A percentile compares a stretch with the other conserved stretches of the same genome.
These are phyloP conservation scores for Trichoplusia ni DNA, from an alignment of 1,140 invertebrate species.

Conservation along the genomic window DNA sequence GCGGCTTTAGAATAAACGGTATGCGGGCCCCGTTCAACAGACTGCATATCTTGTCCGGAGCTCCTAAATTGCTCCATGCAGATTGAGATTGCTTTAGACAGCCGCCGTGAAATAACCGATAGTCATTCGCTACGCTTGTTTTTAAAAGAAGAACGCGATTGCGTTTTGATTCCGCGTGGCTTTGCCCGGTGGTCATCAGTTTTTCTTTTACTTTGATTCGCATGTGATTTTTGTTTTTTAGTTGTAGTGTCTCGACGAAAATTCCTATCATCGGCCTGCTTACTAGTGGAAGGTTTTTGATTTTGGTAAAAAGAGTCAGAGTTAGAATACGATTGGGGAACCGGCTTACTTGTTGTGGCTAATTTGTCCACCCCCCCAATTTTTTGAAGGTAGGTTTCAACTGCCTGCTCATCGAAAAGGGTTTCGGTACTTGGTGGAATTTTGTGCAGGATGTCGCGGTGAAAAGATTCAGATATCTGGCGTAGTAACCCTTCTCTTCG, in stretches of 20 bases:
- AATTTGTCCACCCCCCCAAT: not conserved
- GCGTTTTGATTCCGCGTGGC: too few species aligned
- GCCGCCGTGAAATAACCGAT: conserved; percentile 28
- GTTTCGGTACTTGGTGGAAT: not conserved
- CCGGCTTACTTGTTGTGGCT: not conserved
- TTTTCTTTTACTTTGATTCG: not conserved
- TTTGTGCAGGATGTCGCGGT: not conserved
- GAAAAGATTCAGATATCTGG: not conserved
- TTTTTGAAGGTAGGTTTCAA: not conserved
- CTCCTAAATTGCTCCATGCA: conserved; percentile 36
- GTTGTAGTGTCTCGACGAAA: too few species aligned
- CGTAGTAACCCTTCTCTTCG: conserved; percentile 24
- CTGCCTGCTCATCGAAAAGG: not conserved
- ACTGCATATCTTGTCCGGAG: conserved; percentile 34
- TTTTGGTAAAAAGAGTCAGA: not conserved
- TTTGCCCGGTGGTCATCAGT: too few species aligned
- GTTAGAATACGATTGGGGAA: not conserved
- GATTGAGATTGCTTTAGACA: conserved; percentile 35
- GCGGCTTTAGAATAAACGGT: not conserved
- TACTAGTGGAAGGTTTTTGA: not conserved
- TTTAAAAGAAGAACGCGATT: not conserved
- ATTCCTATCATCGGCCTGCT: not conserved
- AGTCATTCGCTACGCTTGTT: conserved; percentile 28
- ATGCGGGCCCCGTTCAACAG: conserved; percentile 16
- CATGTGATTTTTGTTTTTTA: too few species aligned